Evolutionary conservation across 2,888 invertebrate species (phyloP), one percentile per base, ranked within the genome.

Genomic region (Punctoribates punctum): DNA sequence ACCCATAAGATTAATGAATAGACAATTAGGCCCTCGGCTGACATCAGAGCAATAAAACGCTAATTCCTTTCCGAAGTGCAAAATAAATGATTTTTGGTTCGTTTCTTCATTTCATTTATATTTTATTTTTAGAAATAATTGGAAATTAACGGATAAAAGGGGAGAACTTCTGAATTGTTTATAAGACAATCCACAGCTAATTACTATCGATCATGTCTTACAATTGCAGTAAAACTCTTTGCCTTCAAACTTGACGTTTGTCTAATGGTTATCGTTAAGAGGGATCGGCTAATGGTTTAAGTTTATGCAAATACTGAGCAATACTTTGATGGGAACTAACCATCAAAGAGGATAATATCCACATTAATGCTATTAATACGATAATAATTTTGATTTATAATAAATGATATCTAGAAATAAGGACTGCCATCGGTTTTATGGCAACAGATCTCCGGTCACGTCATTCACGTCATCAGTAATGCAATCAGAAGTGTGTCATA

Each of bases 311-410:
- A 72, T 72, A 72, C 3, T 46, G 42, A 46, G 46, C 46, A 72
- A 72, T 72, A n/a, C 38, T 42, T 38, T 72, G 42, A 27, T 72
- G 17, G 42, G 70, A 65, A 70, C 62, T 62, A 62, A 46, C 70
- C 70, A 70, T 70, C 27, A 70, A 70, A 70, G 42, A 70, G 72
- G 48, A 72, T 46, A 72, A 72, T 72, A 72, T 46, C 25, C 25
- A 72, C 46, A 72, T 13, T 42, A 72, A 72, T 72, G 38, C 13
- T 72, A 72, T 72, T 72, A 72, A 72, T 72, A 38, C 27, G 72
- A 72, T 72, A 72, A 72, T 72, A 72, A 72, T 72, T 72, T 46
- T 72, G 72, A 72, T 72, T 72, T 72, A 72, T 72, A 70, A 72
- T 72, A 25, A 48, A 72, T 72, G 23, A 25, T 42, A 72, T 72